phyloP scores from a whole-genome alignment of 2,888 invertebrate species.

The Drosophila koepferae region DNA sequence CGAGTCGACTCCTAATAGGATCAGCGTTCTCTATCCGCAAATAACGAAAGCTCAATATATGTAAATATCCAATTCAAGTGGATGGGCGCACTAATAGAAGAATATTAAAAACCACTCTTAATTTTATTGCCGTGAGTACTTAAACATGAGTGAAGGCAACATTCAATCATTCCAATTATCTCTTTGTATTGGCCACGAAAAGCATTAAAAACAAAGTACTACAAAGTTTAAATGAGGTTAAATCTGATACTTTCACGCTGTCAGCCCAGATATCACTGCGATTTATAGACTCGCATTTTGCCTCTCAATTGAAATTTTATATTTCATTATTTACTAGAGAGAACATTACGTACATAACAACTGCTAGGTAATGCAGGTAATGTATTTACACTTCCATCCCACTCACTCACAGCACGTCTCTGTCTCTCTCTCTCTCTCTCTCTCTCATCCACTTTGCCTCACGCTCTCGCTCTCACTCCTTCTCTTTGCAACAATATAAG shows the following conservation, averaged over 20 bases:
- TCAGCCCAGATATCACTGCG: conserved; percentile 17
- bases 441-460: not conserved
- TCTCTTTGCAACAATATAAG: conserved; percentile 15
- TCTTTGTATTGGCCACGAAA: conserved; percentile 38
- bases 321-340: conserved; percentile 36
- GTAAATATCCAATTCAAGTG: conserved; percentile 39
- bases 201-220: conserved; percentile 36
- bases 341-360: not conserved
- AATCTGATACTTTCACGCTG: conserved; percentile 18
- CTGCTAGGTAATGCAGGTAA: conserved; percentile 2
- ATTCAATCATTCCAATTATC: conserved; percentile 48
- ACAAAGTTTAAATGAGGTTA: conserved; percentile 45
- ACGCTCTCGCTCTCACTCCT: too few species aligned
- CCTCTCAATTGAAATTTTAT: conserved; percentile 42
- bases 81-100: conserved; percentile 19
- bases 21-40: conserved; percentile 14
- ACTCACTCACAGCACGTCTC: not conserved
- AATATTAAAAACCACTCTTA: conserved; percentile 55
- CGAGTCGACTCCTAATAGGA: conserved; percentile 17
- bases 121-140: conserved; percentile 50
- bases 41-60: conserved; percentile 40
- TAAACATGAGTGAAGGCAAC: conserved; percentile 9
- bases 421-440: not conserved
- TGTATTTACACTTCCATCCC: not conserved
- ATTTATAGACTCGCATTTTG: conserved; percentile 34